These are phyloP conservation scores for Drosophila ogumai DNA, from an alignment of 1,140 invertebrate species.

Conservation along the genomic window DNA sequence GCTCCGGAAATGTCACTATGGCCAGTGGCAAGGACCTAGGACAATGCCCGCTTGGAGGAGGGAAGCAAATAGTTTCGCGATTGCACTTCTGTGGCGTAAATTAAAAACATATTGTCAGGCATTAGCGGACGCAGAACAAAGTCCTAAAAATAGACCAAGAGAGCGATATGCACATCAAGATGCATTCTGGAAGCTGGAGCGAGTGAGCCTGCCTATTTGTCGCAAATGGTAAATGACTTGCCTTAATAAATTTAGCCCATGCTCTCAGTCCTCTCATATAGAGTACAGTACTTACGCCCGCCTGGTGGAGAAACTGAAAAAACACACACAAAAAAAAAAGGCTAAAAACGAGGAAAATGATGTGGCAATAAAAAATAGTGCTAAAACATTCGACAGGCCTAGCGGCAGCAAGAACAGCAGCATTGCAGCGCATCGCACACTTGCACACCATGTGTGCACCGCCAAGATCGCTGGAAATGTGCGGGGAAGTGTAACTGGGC, in stretches of 20 bases:
- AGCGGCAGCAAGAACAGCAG: slow-evolving; percentile 47
- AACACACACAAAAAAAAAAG: slow-evolving; percentile 1
- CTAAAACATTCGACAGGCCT: slow-evolving; percentile 79
- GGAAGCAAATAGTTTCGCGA: slow-evolving; percentile 58
- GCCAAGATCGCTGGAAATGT: slow-evolving; percentile 59
- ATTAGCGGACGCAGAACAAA: slow-evolving; percentile 51
- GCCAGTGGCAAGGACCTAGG: slow-evolving; percentile 29
- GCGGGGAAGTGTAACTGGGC: slow-evolving; percentile 16
- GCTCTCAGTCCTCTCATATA: slow-evolving; percentile 24
- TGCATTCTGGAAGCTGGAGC: slow-evolving; percentile 36
- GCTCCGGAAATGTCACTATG: slow-evolving; percentile 45
- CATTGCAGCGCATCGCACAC: slow-evolving; percentile 56
- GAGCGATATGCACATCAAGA: slow-evolving; percentile 57
- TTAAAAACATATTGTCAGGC: slow-evolving; percentile 81
- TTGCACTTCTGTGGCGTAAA: slow-evolving; percentile 68
- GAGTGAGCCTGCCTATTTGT: slow-evolving; percentile 62
- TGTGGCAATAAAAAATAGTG: slow-evolving; percentile 83
- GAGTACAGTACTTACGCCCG: slow-evolving; percentile 56
- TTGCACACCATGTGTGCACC: slow-evolving; percentile 80
- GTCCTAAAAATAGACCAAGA: slow-evolving; percentile 67
- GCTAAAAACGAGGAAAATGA: slow-evolving; percentile 46
- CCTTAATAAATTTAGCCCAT: slow-evolving; percentile 80
- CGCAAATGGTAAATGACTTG: slow-evolving; percentile 74
- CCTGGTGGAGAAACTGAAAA: slow-evolving; percentile 6
- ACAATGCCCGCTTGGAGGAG: slow-evolving; percentile 15